Evolutionary conservation across 2,113 vertebrate species (phyloP), one percentile per base, ranked within the genome.

Genomic region (Nothobranchius furzeri): DNA sequence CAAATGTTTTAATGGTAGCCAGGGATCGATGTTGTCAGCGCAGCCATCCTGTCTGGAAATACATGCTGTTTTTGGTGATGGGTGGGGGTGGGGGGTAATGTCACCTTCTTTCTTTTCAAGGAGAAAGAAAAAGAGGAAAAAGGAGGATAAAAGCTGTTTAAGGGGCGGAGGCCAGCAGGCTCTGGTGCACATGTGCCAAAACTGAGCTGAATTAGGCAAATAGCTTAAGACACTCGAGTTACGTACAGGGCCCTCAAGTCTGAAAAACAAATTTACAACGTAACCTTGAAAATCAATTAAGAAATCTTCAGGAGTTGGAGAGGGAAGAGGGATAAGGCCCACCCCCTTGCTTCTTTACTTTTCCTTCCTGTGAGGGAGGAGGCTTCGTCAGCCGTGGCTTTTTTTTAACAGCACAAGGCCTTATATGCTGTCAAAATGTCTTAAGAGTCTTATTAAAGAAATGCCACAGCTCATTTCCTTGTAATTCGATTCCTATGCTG

Each of bases 201-300:
- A 79, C 52, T 25, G 9, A 55, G 76, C 66, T 2, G 30, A 87
- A 84, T 90, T 77, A 56, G 76, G 67, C 65, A 86, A 89, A 86
- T 86, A 75, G 72, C 86, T 85, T 20, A 20, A 58, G n/a, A 12
- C 40, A 11, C 42, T 70, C 68, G 75, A 58, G 7, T 76, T 72
- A 45, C 10, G 12, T 70, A 30, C 70, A 3, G 68, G 71, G 59
- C 68, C 57, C 64, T 57, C 47, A 57, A 81, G 82, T 90, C 85
- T 89, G 85, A 91, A 89, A 92, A 92, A 92, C 88, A 88, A 90
- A 90, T 92, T 89, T 89, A 63, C 86, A 88, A 85, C 58, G 36
- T 91, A 91, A 93, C 89, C 90, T 93, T 92, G 91, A 82, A 93
- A 92, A 93, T 92, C 92, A 93, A 91, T 93, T 91, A 91, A 88